Evolutionary conservation across 2,797 vertebrate species (phyloP), one percentile per base, ranked within the genome.

Genomic region (Cheirogaleus major): DNA sequence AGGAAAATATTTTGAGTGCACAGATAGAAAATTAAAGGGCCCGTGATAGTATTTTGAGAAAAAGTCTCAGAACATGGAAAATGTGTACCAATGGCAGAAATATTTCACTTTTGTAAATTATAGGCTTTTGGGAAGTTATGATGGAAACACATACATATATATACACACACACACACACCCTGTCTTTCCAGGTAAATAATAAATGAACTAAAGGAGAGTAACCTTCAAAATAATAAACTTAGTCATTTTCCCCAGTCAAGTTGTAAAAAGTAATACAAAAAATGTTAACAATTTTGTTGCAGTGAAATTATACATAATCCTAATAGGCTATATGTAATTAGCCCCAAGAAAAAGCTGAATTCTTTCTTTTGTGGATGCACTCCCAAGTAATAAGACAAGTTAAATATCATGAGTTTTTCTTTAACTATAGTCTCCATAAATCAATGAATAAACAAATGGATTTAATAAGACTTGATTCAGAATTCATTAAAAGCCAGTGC

Each of bases 121-220:
- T 1, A 76, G n/a, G 5, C 32, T 48, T 95, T 48, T 86, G 22
- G 88, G 91, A 86, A 9, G 17, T 69, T 80, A 79, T 30, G 7
- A 75, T 3, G 63, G 82, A 73, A 73, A 20, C n/a, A 43, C 20
- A 14, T 7, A 50, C 15, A 67, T 17, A 78, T n/a, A 82, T 4
- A 70, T 12, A 35, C 12, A 78, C 2, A n/a, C 45, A 65, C 12
- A 52, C 0, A 59, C 32, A 35, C 27, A 27, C 20, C 52, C 55
- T 52, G 27, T 89, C 32, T 92, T 88, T 92, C 90, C 55, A 89
- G 76, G 45, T 61, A 73, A 96, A 96, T 94, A 95, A 93, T 67
- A 85, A 94, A 90, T 91, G 76, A 95, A 78, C 91, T 69, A 79
- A 88, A 92, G 38, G 80, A 80, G 5, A 80, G 27, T 15, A 55